Evolutionary conservation across 2,797 vertebrate genomes (phyloP).

Genomic region (Leptatherina wallacei): DNA sequence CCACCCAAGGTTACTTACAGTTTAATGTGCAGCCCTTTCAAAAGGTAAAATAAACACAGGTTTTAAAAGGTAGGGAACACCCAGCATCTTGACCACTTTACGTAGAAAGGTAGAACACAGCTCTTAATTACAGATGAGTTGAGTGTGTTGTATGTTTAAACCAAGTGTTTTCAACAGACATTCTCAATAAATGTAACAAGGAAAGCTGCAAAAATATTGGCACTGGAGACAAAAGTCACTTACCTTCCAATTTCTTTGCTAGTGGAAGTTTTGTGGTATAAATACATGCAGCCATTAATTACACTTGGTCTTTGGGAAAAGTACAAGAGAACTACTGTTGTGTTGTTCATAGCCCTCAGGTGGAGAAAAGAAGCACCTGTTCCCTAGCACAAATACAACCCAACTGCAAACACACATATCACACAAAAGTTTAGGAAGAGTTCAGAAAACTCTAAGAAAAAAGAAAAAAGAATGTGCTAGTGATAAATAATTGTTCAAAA

Average conservation of each 20-base stretch:
- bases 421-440: constrained; percentile 20
- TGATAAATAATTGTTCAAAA: constrained; percentile 15
- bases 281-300: constrained; percentile 54
- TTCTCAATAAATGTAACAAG: constrained; percentile 51
- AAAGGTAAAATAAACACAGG: constrained; percentile 68
- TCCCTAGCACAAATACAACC: constrained; percentile 28
- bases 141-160: constrained; percentile 28
- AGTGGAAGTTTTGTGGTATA: constrained; percentile 34
- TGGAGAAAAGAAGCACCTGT: constrained; percentile 65
- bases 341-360: constrained; percentile 23
- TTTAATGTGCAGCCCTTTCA: constrained; percentile 63
- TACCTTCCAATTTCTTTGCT: constrained; percentile 54
- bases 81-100: constrained; percentile 56
- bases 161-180: constrained; percentile 28
- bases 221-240: constrained; percentile 53
- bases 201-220: constrained; percentile 47
- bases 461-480: constrained; percentile 13
- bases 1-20: constrained; percentile 55
- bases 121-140: constrained; percentile 31
- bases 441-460: background rate
- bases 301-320: constrained; percentile 52
- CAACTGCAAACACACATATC: constrained; percentile 13
- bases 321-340: constrained; percentile 55
- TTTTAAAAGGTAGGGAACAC: constrained; percentile 63
- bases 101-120: constrained; percentile 49